A percentile compares a stretch with the other conserved stretches of the same genome.
Evolutionary conservation across 2,888 invertebrate genomes (phyloP).

Genomic region (Podotricha telesiphe): DNA sequence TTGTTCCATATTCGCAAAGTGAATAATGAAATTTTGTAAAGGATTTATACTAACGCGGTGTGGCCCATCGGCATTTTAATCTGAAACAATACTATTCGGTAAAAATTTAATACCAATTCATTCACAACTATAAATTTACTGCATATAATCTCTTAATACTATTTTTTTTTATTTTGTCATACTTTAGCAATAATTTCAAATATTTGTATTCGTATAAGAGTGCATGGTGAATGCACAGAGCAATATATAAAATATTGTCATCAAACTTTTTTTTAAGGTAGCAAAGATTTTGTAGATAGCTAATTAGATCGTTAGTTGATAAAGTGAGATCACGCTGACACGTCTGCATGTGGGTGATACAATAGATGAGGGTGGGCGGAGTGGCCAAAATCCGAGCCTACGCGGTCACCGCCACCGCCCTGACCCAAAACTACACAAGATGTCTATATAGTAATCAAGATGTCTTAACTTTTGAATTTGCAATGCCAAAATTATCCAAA

Average conservation of each 20-base stretch:
- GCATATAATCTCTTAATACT: conserved; percentile 10
- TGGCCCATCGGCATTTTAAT: conserved; percentile 55
- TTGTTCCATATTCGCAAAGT: conserved; percentile 60
- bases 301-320: conserved; percentile 60
- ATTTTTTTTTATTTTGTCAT: background rate
- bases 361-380: conserved; percentile 70
- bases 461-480: conserved; percentile 1
- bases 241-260: conserved; percentile 26
- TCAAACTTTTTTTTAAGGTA: conserved; percentile 41
- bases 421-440: conserved; percentile 31
- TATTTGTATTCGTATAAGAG: background rate
- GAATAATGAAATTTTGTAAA: conserved; percentile 57
- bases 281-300: conserved; percentile 45
- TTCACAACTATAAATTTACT: conserved; percentile 13
- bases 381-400: conserved; percentile 72
- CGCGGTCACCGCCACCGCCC: conserved; percentile 51
- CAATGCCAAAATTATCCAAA: background rate
- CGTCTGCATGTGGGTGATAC: conserved; percentile 69
- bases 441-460: too few species aligned
- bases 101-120: background rate
- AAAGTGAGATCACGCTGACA: conserved; percentile 70
- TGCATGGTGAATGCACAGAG: background rate
- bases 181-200: background rate
- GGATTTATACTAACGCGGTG: conserved; percentile 49
- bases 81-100: conserved; percentile 58